phyloP scores from a whole-genome alignment of 1,140 invertebrate genomes.

The Saccostrea echinata region DNA sequence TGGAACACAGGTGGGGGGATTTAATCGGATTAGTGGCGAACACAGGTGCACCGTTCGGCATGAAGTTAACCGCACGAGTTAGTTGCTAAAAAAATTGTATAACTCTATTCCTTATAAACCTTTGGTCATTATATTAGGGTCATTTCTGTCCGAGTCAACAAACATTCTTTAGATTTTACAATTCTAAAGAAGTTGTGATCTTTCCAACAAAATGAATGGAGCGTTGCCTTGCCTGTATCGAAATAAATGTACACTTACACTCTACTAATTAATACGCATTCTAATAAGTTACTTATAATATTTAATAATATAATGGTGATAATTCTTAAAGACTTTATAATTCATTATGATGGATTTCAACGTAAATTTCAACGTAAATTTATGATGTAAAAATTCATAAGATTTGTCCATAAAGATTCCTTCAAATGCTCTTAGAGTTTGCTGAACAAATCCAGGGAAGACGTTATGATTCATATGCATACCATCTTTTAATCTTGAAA shows the following conservation, averaged over 20 bases:
- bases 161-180: neutral
- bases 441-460: neutral
- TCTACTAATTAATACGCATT: no score
- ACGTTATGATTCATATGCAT: neutral
- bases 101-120: neutral
- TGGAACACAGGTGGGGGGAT: slow-evolving; percentile 29
- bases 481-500: neutral
- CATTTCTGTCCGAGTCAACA: neutral
- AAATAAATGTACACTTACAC: no score
- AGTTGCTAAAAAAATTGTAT: slow-evolving; percentile 19
- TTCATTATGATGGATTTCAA: neutral
- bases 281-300: no score
- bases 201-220: no score
- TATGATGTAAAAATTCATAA: neutral
- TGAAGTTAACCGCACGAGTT: slow-evolving; percentile 30
- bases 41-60: slow-evolving; percentile 32
- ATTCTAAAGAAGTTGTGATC: neutral
- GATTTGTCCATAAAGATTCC: neutral
- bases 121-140: no score
- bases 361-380: neutral
- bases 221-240: no score
- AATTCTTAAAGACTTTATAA: neutral
- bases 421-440: neutral
- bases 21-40: slow-evolving; percentile 22
- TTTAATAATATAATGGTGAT: no score